These are phyloP conservation scores for Rhinogobio ventralis DNA, from an alignment of 2,797 vertebrate species.

Conservation along the genomic window DNA sequence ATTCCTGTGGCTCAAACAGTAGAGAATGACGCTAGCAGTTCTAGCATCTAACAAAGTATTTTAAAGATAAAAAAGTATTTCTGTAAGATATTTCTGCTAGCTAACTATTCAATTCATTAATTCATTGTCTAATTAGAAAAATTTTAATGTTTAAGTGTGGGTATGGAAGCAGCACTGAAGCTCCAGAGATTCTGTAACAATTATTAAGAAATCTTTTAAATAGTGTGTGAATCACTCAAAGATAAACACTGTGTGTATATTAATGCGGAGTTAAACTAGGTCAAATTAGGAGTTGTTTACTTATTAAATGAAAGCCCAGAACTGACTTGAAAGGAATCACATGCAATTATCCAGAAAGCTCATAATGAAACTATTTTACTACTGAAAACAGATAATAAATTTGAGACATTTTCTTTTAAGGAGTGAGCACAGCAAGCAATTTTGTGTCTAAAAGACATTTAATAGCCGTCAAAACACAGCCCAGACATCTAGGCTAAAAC, in stretches of 20 bases:
- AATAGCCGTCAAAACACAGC: too few species aligned
- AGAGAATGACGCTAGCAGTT: background rate
- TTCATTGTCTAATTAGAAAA: conserved; percentile 2
- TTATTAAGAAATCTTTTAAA: conserved; percentile 21
- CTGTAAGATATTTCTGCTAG: background rate
- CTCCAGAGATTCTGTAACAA: conserved; percentile 20
- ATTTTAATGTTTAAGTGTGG: conserved; percentile 7
- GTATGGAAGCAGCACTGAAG: background rate
- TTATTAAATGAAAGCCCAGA: conserved; percentile 14
- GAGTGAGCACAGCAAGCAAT: too few species aligned
- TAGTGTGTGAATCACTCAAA: background rate
- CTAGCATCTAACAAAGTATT: background rate
- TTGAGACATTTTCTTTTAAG: conserved; percentile 13
- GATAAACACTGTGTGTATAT: conserved; percentile 9
- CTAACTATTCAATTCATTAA: background rate
- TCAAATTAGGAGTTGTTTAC: conserved; percentile 38
- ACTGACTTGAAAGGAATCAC: conserved; percentile 26
- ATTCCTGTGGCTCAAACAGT: background rate
- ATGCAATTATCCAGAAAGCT: conserved; percentile 35
- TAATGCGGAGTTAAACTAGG: conserved; percentile 4
- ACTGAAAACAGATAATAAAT: background rate
- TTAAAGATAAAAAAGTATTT: background rate
- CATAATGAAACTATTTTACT: conserved; percentile 3
- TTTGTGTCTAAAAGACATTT: too few species aligned
- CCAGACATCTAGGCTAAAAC: too few species aligned